Percentiles rank a stretch among this genome's conserved stretches.
phyloP scores from a whole-genome alignment of 2,888 invertebrate genomes.

The Sphaerophoria rueppellii region DNA sequence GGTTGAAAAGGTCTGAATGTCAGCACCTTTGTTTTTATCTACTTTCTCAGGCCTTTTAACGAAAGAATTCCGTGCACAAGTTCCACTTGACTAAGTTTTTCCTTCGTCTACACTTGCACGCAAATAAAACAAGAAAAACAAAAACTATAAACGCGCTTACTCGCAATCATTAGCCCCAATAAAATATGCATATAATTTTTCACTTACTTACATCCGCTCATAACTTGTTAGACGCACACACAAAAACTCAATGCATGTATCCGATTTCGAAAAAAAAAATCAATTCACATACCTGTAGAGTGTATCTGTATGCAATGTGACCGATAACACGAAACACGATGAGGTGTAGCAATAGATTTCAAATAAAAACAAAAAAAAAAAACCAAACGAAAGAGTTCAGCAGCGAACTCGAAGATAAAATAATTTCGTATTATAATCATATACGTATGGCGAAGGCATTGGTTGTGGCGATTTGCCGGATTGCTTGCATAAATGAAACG shows the following conservation, averaged over 20 bases:
- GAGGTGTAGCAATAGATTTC: constrained; percentile 46
- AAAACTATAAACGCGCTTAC: background rate
- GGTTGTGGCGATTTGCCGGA: background rate
- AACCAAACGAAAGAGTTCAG: constrained; percentile 73
- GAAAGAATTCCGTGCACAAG: background rate
- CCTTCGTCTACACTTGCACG: background rate
- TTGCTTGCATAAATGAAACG: constrained; percentile 7
- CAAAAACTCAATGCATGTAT: constrained; percentile 30
- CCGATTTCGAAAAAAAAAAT: constrained; percentile 46
- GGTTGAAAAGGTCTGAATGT: too few relatives aligned
- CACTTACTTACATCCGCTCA: constrained; percentile 72
- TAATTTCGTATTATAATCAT: constrained; percentile 39
- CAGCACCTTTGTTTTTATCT: background rate
- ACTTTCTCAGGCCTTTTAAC: background rate
- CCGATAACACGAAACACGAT: constrained; percentile 56
- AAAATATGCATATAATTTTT: constrained; percentile 71
- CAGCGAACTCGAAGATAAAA: constrained; percentile 60
- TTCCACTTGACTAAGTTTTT: constrained; percentile 15
- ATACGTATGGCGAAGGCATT: constrained; percentile 20
- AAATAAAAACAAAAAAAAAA: constrained; percentile 28
- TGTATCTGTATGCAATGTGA: constrained; percentile 29
- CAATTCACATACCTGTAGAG: background rate
- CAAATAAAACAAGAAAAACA: background rate
- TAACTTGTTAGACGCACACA: constrained; percentile 64
- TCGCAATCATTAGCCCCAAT: constrained; percentile 70